Conservation (phyloP, 2,797 vertebrate genomes). For the Argentina silus region DNA sequence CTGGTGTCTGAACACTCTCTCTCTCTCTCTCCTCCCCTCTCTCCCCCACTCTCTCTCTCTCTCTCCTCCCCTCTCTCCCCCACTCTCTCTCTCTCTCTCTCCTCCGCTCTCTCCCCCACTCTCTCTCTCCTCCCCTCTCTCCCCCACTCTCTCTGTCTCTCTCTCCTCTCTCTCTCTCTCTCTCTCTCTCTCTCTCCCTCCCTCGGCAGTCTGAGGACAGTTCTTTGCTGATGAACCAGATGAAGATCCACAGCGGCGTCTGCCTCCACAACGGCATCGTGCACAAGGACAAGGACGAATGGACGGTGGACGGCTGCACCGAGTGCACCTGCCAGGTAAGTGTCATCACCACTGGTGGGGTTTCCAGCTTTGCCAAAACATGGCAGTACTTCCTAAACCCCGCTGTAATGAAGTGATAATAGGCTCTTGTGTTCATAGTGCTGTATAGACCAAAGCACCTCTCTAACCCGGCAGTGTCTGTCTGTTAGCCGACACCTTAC, state of each 20-base stretch:
- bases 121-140: constrained; percentile 12
- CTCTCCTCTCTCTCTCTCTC: background rate
- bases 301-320: constrained; percentile 96
- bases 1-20: constrained; percentile 37
- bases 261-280: constrained; percentile 91
- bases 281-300: constrained; percentile 88
- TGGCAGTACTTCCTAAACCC: constrained; percentile 25
- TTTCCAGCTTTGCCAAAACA: constrained; percentile 26
- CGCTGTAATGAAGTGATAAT: constrained; percentile 49
- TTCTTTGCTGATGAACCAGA: constrained; percentile 68
- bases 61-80: background rate
- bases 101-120: background rate
- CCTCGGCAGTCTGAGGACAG: constrained; percentile 81
- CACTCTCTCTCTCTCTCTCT: background rate
- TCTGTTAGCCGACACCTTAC: constrained; percentile 45
- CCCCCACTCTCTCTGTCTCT: background rate
- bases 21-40: background rate
- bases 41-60: background rate
- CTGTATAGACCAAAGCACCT: constrained; percentile 23
- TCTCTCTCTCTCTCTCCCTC: constrained; percentile 22
- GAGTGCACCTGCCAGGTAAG: constrained; percentile 97
- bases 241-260: constrained; percentile 77
- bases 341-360: constrained; percentile 45
- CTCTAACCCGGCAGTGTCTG: constrained; percentile 33
- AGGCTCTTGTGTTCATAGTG: constrained; percentile 44